Percentiles rank a stretch among this genome's conserved stretches.
These are phyloP conservation scores for Rhombomys opimus DNA, from an alignment of 2,113 vertebrate genomes.

Conservation along the genomic window DNA sequence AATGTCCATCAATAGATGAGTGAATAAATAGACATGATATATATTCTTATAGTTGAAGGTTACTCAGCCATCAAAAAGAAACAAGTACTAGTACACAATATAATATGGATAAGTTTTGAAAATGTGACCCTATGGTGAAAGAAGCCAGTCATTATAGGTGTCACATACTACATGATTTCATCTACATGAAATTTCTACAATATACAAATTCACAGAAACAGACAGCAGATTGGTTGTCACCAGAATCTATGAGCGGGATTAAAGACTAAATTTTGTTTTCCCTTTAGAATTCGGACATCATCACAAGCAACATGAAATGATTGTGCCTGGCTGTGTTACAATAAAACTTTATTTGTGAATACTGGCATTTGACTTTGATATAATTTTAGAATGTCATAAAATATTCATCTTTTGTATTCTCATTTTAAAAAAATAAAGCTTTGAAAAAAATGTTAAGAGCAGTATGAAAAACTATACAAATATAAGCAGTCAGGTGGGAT, in stretches of 20 bases:
- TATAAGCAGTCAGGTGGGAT: not conserved
- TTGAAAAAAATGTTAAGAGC: not conserved
- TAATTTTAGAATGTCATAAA: conserved; percentile 39
- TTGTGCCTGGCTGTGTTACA: not conserved
- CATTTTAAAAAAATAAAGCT: not conserved
- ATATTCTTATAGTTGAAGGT: not conserved
- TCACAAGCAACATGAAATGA: not conserved
- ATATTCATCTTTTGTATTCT: not conserved
- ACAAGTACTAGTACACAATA: not conserved
- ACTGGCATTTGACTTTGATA: conserved; percentile 43
- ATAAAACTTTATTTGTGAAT: conserved; percentile 18
- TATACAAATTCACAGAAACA: not conserved
- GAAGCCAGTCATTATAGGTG: not conserved
- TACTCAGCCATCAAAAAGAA: not conserved
- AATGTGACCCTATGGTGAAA: not conserved
- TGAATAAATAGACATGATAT: not conserved
- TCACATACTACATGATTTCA: not conserved
- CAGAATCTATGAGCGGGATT: not conserved
- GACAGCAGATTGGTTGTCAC: not conserved
- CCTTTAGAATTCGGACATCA: not conserved
- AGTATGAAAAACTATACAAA: conserved; percentile 33
- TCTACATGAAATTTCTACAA: not conserved
- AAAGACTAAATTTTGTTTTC: not conserved
- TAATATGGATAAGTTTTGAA: not conserved
- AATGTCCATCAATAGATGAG: not conserved